Evolutionary conservation across 1,140 invertebrate species (phyloP), one percentile per base, ranked within the genome.

Genomic region (Araneus ventricosus): DNA sequence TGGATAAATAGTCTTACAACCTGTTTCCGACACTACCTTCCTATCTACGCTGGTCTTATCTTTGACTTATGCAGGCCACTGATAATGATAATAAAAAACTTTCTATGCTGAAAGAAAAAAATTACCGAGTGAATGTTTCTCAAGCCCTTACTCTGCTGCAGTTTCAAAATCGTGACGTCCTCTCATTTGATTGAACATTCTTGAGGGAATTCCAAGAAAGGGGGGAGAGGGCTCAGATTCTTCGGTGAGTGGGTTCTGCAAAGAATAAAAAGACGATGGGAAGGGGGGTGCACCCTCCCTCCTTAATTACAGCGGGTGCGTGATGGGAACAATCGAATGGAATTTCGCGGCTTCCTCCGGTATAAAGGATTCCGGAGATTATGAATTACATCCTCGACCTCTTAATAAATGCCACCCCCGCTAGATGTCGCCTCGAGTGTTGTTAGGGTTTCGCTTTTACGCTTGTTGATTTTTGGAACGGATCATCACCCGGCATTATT

Each of bases 321-420:
- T 75, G 70, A 75, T 27, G 52, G 27, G 59, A 86, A 86, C 84
- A 59, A 86, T 86, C 52, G 52, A 34, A 34, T 59, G 41, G 30
- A 30, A 24, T 59, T 30, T 61, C 27, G 84, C 52, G 52, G 82
- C 82, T 24, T n/a, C 45, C 27, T 7, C 41, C 24, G n/a, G 20
- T 61, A 86, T 86, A 30, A 86, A 86, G 84, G 57, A 86, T 7
- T 24, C 80, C 20, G 17, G 59, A 70, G n/a, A 63, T 61, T 30
- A 88, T 63, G 27, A 70, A 59, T 45, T 75, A 37, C 70, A 75
- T 75, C 30, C 61, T 61, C 63, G 24, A 52, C 45, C 45, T 52
- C 45, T 52, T 52, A 52, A 52, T 52, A 52, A 52, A 8, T 70
- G 30, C 70, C n/a, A 5, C 10, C 41, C 17, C 61, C 87, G 10